A percentile compares a stretch with the other conserved stretches of the same genome.
Conservation (phyloP, 2,113 vertebrate genomes). For the Ophiodon elongatus region DNA sequence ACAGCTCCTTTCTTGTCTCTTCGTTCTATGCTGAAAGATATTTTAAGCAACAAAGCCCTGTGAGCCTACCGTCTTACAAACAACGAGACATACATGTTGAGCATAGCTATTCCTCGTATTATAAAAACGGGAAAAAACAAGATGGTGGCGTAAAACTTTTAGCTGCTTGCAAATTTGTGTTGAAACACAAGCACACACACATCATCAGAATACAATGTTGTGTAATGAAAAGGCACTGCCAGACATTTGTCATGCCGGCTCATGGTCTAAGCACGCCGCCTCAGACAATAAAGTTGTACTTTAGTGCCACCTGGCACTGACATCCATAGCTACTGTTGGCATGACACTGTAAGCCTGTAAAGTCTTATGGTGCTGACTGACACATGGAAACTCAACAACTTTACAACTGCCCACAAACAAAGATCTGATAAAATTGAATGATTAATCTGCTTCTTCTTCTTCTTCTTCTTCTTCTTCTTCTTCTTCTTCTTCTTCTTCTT, state of each 20-base stretch:
- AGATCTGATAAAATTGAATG: not conserved
- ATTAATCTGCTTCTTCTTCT: not conserved
- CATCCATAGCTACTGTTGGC: slow-evolving; percentile 44
- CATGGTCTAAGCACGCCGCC: slow-evolving; percentile 8
- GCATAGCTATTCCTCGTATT: slow-evolving; percentile 1
- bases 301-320: slow-evolving; percentile 66
- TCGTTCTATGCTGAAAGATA: slow-evolving; percentile 60
- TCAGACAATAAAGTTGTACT: slow-evolving; percentile 34
- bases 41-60: slow-evolving; percentile 77
- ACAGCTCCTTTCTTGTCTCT: slow-evolving; percentile 59
- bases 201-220: slow-evolving; percentile 12
- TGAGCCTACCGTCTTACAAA: slow-evolving; percentile 53
- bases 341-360: slow-evolving; percentile 18
- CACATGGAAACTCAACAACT: slow-evolving; percentile 3
- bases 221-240: slow-evolving; percentile 26
- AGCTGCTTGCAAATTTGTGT: slow-evolving; percentile 34
- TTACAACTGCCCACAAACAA: not conserved
- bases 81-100: slow-evolving; percentile 29
- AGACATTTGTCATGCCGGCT: slow-evolving; percentile 27
- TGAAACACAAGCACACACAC: slow-evolving; percentile 45
- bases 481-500: no score
- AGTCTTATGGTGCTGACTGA: not conserved
- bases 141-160: slow-evolving; percentile 51
- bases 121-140: not conserved
- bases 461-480: no score